Percentiles rank a stretch among this genome's conserved stretches.
These are phyloP conservation scores for Erpornis zantholeuca DNA, from an alignment of 2,113 vertebrate species.

Conservation along the genomic window DNA sequence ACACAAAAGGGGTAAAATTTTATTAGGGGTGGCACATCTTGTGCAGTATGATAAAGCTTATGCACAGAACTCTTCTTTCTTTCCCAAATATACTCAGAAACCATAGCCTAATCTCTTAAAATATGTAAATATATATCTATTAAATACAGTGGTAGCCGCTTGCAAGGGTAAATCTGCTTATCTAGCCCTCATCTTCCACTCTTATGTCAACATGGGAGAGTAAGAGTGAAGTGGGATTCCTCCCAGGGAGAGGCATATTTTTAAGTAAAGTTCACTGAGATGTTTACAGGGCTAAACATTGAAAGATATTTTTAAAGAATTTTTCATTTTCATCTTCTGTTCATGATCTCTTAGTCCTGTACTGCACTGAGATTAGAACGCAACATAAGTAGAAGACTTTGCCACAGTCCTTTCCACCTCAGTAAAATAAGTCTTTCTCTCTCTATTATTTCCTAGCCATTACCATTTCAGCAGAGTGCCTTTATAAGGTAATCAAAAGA, in stretches of 20 bases:
- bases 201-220: background rate
- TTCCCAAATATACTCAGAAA: background rate
- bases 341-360: background rate
- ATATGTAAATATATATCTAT: background rate
- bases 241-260: background rate
- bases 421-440: background rate
- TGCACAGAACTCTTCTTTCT: background rate
- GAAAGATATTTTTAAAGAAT: background rate
- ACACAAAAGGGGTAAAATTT: background rate
- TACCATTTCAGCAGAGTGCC: background rate
- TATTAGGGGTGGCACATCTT: background rate
- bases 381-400: background rate
- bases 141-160: background rate
- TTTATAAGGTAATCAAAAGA: constrained; percentile 32
- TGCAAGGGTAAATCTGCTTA: background rate
- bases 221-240: background rate
- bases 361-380: background rate
- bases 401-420: background rate
- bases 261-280: background rate
- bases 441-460: background rate
- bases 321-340: background rate
- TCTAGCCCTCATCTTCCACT: background rate
- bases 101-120: background rate
- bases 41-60: background rate
- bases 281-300: background rate